Evolutionary conservation across 2,113 vertebrate species (phyloP), one percentile per base, ranked within the genome.

Genomic region (Condylura cristata): DNA sequence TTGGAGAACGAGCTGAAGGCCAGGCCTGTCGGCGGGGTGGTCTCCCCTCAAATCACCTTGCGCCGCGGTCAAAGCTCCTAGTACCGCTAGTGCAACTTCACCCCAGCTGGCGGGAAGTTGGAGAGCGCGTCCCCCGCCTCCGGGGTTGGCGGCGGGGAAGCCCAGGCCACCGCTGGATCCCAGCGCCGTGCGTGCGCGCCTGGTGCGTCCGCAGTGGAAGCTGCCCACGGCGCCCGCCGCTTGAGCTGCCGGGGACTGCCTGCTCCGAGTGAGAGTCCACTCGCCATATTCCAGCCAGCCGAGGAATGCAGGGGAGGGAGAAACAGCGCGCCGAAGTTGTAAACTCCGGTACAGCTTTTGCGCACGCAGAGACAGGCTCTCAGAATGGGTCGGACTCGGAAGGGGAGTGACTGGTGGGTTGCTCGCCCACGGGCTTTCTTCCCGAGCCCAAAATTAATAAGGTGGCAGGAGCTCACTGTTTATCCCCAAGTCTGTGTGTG

Each of bases 61-160:
- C 66, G 74, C 41, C 34, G 13, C 12, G 5, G 41, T 46, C 75
- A 28, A 46, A 90, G 85, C 92, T 83, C 20, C 1, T 24, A 17
- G 41, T 48, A 63, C 39, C 12, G 6, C 37, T 13, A 53, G n/a
- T 80, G 63, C 85, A 97, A 97, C 97, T 97, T 97, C 95, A 92
- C 78, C 95, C 88, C 44, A 32, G 81, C 97, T 46, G 97, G 95
- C 93, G 90, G 93, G 92, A 97, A 97, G 95, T 96, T 97, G 88
- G 53, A 88, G 85, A 91, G 93, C 22, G 89, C 63, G 53, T 88
- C 87, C 74, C 94, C 53, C 74, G 81, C 82, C 84, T 80, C 78
- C 8, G 22, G 51, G 83, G 44, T 70, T 60, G 72, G 90, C 68
- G 5, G 87, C 82, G 30, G 32, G 0, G 63, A 89, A 95, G 76